Base-by-base conservation (phyloP, 2,797 vertebrate species). In the Oreortyx pictus region DNA sequence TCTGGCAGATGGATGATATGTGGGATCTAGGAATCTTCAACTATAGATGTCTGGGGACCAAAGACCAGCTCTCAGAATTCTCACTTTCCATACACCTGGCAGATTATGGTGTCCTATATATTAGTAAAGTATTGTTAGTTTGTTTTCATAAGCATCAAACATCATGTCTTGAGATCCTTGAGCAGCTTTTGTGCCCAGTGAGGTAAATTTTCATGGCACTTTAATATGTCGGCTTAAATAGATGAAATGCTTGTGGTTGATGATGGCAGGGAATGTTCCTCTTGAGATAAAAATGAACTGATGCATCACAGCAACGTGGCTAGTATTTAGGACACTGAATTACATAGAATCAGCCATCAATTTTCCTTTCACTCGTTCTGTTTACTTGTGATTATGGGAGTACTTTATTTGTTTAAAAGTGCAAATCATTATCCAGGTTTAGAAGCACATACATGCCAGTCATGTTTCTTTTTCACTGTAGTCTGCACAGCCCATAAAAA, bases 191-290 rank as follows among this genome's bases (percentile, higher is more conserved):
- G 47, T 93, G 41, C 52, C 64, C 33, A 35, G 24, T 37, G 66
- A 88, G 37, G 64, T 90, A 92, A 89, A 89, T 92, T 83, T 85
- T 64, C 50, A 3, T 86, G 60, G 83, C 71, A 24, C 65, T 91
- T 93, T 93, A 79, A 88, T 52, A 57, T 41, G 70, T 35, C 44
- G 49, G 61, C 68, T 73, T 87, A 86, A 75, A 76, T 1, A 89
- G 78, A 89, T 89, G 67, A 90, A 93, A 73, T 62, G 13, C 13
- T 76, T 89, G 68, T 80, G 61, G 78, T 37, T 86, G 83, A 49
- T 64, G 64, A 54, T 80, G 54, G 46, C 47, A 54, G 29, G 41
- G 72, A 90, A 90, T 44, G n/a, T 72, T 79, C 20, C 60, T 86
- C 72, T 82, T 68, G 88, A 86, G 73, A 82, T 11, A 94, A 61